Base-by-base conservation (phyloP, 2,113 vertebrate genomes). In the Dipodomys ordii region DNA sequence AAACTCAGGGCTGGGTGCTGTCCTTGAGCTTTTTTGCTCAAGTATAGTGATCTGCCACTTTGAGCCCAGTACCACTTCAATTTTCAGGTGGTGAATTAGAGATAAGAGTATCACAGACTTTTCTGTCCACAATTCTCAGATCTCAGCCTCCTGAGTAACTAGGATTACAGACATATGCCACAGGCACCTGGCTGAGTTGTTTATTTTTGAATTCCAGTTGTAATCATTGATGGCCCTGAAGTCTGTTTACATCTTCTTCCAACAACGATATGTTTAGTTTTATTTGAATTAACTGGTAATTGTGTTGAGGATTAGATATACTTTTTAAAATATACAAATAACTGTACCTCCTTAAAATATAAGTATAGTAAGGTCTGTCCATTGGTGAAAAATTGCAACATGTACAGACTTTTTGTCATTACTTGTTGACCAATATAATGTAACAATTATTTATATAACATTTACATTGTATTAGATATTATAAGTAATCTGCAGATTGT, bases 191-290 rank as follows among this genome's bases (percentile, higher is more conserved):
- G 53, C 3, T 15, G 15, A 18, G 53, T 57, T 57, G 53, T 57
- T 57, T 16, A 16, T 57, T 57, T 57, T 57, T 57, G 53, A 57
- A 77, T 30, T 4, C 46, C 82, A 32, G 82, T 86, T 85, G 18
- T 92, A 89, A 57, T 89, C 74, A 83, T 74, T 88, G 39, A 1
- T 94, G 83, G 11, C 49, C 83, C 53, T 76, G 27, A 94, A 92
- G 35, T 90, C 88, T 90, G 28, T 23, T 94, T n/a, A 72, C 18
- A 85, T 82, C 10, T 62, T 90, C 57, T 86, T 84, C 74, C 39
- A 90, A 82, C 78, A 94, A 77, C 60, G 53, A 57, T 57, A 57
- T 16, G 15, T 57, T 57, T 57, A 57, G 4, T 57, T 57, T 57
- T 57, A 57, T 57, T 57, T 18, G 15, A 57, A 57, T 16, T 57